Evolutionary conservation across 2,113 vertebrate species (phyloP).

Genomic region (Hiodon alosoides): DNA sequence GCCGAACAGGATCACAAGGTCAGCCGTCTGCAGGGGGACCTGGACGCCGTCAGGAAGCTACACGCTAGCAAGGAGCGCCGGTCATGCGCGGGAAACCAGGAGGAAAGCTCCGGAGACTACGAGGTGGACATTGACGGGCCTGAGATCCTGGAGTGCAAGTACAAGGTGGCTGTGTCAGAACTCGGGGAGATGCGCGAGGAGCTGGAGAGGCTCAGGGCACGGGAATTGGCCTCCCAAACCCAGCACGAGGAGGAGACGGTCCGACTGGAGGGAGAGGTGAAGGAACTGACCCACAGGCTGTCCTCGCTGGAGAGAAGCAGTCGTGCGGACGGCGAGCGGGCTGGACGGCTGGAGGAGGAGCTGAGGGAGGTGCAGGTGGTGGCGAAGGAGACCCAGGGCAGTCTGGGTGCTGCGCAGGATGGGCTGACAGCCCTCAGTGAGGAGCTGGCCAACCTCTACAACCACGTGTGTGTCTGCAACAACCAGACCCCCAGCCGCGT

Average conservation of each 20-base stretch:
- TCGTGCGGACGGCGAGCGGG: conserved; percentile 68
- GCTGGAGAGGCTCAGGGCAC: conserved; percentile 72
- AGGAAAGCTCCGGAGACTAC: conserved; percentile 79
- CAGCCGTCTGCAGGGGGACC: conserved; percentile 80
- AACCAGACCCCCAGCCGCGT: conserved; percentile 93
- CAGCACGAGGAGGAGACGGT: conserved; percentile 76
- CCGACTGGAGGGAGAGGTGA: conserved; percentile 72
- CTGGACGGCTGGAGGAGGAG: conserved; percentile 79
- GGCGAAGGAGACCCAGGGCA: conserved; percentile 83
- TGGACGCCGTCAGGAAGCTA: conserved; percentile 81
- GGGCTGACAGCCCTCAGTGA: conserved; percentile 93
- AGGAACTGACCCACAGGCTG: conserved; percentile 73
- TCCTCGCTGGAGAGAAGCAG: conserved; percentile 74
- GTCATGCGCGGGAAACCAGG: conserved; percentile 82
- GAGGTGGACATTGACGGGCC: conserved; percentile 95
- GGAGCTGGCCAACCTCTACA: conserved; percentile 91
- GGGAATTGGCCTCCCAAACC: conserved; percentile 70
- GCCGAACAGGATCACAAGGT: conserved; percentile 85
- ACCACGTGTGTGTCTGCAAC: conserved; percentile 98
- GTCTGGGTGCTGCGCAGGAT: conserved; percentile 87
- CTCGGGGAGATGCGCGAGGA: conserved; percentile 84
- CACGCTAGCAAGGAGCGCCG: conserved; percentile 88
- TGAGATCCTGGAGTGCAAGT: conserved; percentile 94
- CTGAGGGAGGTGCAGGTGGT: conserved; percentile 76
- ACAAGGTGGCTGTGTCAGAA: conserved; percentile 85